phyloP scores from a whole-genome alignment of 2,113 vertebrate species.

The Corythornis vintsioides region DNA sequence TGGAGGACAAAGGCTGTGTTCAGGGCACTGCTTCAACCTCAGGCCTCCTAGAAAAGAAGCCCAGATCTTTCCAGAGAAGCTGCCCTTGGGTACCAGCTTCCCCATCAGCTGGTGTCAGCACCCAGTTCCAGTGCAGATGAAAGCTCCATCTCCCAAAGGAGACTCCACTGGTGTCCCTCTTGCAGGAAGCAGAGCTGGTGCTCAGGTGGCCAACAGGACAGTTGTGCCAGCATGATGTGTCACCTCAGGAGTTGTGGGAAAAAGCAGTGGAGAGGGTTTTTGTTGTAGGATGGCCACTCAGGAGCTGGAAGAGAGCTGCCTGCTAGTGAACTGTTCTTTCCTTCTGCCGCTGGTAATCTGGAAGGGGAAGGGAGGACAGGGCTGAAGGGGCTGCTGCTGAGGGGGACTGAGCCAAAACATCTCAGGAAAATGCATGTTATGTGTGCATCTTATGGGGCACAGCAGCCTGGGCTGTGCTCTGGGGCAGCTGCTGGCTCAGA shows the following conservation, averaged over 20 bases:
- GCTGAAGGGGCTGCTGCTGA: background rate
- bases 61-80: background rate
- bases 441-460: background rate
- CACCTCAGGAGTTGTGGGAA: background rate
- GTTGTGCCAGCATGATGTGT: background rate
- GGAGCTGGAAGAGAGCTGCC: background rate
- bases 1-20: background rate
- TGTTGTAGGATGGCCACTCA: background rate
- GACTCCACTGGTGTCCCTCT: background rate
- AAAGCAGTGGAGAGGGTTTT: background rate
- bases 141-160: background rate
- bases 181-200: background rate
- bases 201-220: background rate
- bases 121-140: background rate
- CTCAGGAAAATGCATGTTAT: background rate
- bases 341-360: slow-evolving; percentile 97
- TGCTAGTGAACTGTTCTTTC: slow-evolving; percentile 95
- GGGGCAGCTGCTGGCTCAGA: background rate
- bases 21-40: background rate
- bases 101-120: background rate
- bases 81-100: background rate
- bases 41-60: background rate
- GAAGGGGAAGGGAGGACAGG: background rate
- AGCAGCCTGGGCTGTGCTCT: background rate
- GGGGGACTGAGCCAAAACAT: background rate